Base-by-base conservation (phyloP, 2,888 invertebrate genomes). In the Drosophila monieri region DNA sequence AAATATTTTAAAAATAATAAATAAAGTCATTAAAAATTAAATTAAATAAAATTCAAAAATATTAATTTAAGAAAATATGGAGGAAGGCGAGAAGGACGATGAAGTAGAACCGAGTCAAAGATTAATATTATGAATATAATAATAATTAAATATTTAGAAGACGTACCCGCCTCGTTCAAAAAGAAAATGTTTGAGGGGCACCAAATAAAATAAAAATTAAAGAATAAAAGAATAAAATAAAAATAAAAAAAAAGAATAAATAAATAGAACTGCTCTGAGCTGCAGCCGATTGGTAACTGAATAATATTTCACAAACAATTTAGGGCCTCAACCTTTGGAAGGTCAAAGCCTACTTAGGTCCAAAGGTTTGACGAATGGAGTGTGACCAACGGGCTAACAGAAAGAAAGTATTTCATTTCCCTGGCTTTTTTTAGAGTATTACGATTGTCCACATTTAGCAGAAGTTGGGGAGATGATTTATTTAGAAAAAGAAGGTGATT, bases 381-480 rank as follows among this genome's bases (percentile, higher is more conserved):
- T 35, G 35, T n/a, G n/a, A 35, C n/a, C 35, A 14, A n/a, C 6
- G 32, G n/a, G 5, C n/a, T 12, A 12, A 32, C 5, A 32, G 6
- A 32, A 6, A 25, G 6, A 6, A 27, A 9, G 27, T 2, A 9
- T 27, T 2, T 9, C 9, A 1, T 32, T 15, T 8, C 14, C 6
- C 15, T 15, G 41, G 1, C 10, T 10, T 14, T 15, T 15, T 6
- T 21, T 9, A 30, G 37, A 57, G 57, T 60, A 46, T 46, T n/a
- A 0, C 3, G 1, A 0, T 2, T 2, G 15, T 6, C 25, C 10
- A 27, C 1, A 37, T 8, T 15, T 39, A 9, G 9, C n/a, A n/a
- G n/a, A n/a, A n/a, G n/a, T n/a, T n/a, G n/a, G n/a, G n/a, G n/a
- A n/a, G n/a, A n/a, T n/a, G n/a, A n/a, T n/a, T n/a, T n/a, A n/a